Evolutionary conservation across 1,140 invertebrate species (phyloP).

Genomic region (Neelides sp.): DNA sequence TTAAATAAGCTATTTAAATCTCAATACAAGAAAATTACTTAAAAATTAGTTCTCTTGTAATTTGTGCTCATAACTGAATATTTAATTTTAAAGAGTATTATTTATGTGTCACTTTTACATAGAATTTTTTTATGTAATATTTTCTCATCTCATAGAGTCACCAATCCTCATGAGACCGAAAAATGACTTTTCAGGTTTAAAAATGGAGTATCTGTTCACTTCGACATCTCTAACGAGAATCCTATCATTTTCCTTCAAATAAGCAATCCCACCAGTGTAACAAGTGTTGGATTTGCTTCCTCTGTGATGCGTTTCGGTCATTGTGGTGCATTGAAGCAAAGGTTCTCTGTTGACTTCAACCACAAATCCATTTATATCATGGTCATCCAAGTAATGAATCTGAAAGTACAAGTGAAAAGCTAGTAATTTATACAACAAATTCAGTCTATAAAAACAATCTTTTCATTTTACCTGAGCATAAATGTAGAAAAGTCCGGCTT

Average conservation of each 20-base stretch:
- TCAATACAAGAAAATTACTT: too few species aligned
- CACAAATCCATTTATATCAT: slow-evolving; percentile 49
- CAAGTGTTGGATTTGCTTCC: slow-evolving; percentile 44
- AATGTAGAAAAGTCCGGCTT: slow-evolving; percentile 49
- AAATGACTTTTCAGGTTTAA: slow-evolving; percentile 61
- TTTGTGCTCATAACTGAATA: too few species aligned
- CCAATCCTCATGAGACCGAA: slow-evolving; percentile 62
- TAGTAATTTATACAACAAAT: slow-evolving; percentile 13
- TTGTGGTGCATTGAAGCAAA: slow-evolving; percentile 48
- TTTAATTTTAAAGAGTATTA: too few species aligned
- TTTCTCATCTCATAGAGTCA: too few species aligned
- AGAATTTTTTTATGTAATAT: too few species aligned
- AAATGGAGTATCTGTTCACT: slow-evolving; percentile 50
- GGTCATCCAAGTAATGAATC: slow-evolving; percentile 51
- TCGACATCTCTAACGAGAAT: slow-evolving; percentile 54
- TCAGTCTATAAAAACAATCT: slow-evolving; percentile 17
- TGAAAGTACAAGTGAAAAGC: slow-evolving; percentile 23
- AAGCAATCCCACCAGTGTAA: slow-evolving; percentile 54
- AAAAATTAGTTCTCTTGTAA: too few species aligned
- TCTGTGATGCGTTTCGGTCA: slow-evolving; percentile 36
- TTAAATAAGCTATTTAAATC: too few species aligned
- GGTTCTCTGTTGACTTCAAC: slow-evolving; percentile 39
- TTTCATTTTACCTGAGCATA: slow-evolving; percentile 44
- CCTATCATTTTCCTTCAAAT: slow-evolving; percentile 48
- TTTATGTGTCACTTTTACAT: too few species aligned